Evolutionary conservation across 2,888 invertebrate genomes (phyloP).

Genomic region (Monochamus alternatus): DNA sequence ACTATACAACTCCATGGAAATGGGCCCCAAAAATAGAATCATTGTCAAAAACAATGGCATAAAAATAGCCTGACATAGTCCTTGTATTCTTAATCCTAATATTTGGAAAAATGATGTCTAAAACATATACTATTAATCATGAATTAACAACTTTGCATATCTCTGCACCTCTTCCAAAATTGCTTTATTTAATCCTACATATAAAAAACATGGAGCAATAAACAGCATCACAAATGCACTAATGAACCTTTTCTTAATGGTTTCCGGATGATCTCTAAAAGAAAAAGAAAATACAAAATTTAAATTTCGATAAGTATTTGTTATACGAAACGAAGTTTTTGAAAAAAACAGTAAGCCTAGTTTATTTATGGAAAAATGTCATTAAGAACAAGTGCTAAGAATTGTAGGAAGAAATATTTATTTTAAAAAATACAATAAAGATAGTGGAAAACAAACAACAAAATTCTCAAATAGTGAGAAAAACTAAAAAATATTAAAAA

Average conservation of each 20-base stretch:
- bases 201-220: conserved; percentile 84
- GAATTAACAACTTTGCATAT: background rate
- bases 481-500: too few relatives aligned
- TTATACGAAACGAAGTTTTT: too few relatives aligned
- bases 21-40: conserved; percentile 87
- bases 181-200: conserved; percentile 79
- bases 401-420: too few relatives aligned
- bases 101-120: conserved; percentile 79
- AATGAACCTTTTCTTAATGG: conserved; percentile 89
- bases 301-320: too few relatives aligned
- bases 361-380: too few relatives aligned
- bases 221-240: conserved; percentile 89
- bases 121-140: conserved; percentile 56
- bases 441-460: too few relatives aligned
- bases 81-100: conserved; percentile 83
- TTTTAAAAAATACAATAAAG: too few relatives aligned
- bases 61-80: conserved; percentile 81
- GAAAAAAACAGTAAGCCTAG: too few relatives aligned
- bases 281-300: conserved; percentile 14
- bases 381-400: too few relatives aligned
- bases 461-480: too few relatives aligned
- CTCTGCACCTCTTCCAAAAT: conserved; percentile 74
- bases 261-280: conserved; percentile 90
- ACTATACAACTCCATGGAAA: conserved; percentile 81
- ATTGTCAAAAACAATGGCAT: conserved; percentile 86